Base-by-base conservation (phyloP, 1,140 invertebrate species). In the Colletes latitarsis region DNA sequence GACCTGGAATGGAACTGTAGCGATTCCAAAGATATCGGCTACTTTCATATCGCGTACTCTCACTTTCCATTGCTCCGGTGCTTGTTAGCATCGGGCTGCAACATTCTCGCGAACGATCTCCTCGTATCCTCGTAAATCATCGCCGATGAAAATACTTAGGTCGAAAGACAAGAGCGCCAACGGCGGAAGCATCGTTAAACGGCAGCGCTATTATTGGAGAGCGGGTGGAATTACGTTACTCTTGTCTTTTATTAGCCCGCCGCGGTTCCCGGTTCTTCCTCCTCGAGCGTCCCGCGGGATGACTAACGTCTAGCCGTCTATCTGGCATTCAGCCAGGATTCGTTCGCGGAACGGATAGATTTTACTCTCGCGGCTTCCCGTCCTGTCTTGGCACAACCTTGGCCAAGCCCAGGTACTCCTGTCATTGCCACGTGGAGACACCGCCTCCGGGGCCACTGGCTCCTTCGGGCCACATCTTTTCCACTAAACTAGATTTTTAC, bases 171-270 rank as follows among this genome's bases (percentile, higher is more conserved):
- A 63, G 75, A 75, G 68, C 64, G 84, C 74, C 79, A 86, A 85
- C 78, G 83, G 81, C 82, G 85, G 83, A 86, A 82, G 87, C 83
- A 74, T 74, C 84, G 77, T 88, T 89, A 86, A 89, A 89, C 84
- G 86, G 82, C 69, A 82, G 53, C n/a, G 77, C 83, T 86, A 85
- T 89, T 89, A 86, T 89, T 91, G 83, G 88, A 81, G 83, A 81
- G 85, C 86, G 87, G 88, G 75, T 80, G 88, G 88, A 90, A 89
- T 90, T 90, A 89, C 80, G 88, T 90, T 90, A 88, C 88, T 80
- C 81, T 75, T 79, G 87, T 89, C 89, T 88, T 89, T 88, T 89
- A 90, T 90, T 90, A 90, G 87, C 82, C 75, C 41, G 55, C 81
- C 68, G 80, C 83, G 73, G 75, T 73, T 83, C 68, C 84, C 70